These are phyloP conservation scores for Okamejei kenojei DNA, from an alignment of 2,797 vertebrate species.

Conservation along the genomic window DNA sequence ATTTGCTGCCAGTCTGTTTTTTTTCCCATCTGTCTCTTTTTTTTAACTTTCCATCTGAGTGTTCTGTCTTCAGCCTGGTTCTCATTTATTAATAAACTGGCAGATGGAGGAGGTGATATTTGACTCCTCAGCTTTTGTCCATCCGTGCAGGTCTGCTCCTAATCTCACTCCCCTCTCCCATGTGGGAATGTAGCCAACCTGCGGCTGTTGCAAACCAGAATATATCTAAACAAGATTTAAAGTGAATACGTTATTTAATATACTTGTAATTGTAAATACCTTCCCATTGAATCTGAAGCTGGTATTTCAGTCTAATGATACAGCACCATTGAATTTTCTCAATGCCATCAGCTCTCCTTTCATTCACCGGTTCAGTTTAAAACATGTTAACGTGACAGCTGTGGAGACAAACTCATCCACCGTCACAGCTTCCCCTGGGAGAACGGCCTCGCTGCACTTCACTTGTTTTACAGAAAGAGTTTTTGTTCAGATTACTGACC, in stretches of 20 bases:
- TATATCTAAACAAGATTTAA: not conserved
- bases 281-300: not conserved
- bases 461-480: not conserved
- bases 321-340: not conserved
- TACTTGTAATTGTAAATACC: not conserved
- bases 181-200: too few relatives aligned
- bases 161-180: too few relatives aligned
- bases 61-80: too few relatives aligned
- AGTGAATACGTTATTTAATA: not conserved
- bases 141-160: too few relatives aligned
- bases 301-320: not conserved
- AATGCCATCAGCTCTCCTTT: not conserved
- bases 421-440: too few relatives aligned
- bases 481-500: not conserved
- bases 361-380: not conserved
- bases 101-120: too few relatives aligned
- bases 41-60: too few relatives aligned
- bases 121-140: too few relatives aligned
- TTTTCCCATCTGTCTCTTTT: too few relatives aligned
- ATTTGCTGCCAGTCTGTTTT: too few relatives aligned
- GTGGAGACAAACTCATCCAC: not conserved
- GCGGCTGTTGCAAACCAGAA: not conserved
- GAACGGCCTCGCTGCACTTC: not conserved
- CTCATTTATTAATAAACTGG: too few relatives aligned
- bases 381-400: not conserved